A percentile compares a stretch with the other conserved stretches of the same genome.
Conservation (phyloP, 2,113 vertebrate genomes). For the Danionella cerebrum region DNA sequence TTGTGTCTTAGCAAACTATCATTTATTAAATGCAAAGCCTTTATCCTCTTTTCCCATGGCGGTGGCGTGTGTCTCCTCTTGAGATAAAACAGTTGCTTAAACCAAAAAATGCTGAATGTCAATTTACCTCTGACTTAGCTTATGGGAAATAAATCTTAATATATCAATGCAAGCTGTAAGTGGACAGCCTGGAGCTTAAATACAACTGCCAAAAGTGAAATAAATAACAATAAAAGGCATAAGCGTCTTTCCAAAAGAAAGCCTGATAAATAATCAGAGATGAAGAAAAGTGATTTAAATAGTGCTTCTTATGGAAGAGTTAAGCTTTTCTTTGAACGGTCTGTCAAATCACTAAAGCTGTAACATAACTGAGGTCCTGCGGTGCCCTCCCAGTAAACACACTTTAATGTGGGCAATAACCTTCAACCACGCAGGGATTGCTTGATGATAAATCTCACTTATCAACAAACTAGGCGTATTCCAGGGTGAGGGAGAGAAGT, state of each 20-base stretch:
- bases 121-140: conserved; percentile 62
- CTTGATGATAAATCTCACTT: conserved; percentile 4
- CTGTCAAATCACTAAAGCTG: not conserved
- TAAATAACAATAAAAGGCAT: conserved; percentile 39
- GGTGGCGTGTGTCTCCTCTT: conserved; percentile 53
- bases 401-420: not conserved
- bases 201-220: conserved; percentile 52
- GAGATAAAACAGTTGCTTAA: conserved; percentile 53
- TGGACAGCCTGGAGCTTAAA: conserved; percentile 60
- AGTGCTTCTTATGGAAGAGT: conserved; percentile 32
- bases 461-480: not conserved
- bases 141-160: conserved; percentile 57
- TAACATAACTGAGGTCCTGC: conserved; percentile 12
- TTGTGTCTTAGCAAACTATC: conserved; percentile 59
- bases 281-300: conserved; percentile 46
- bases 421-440: not conserved
- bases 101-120: conserved; percentile 61
- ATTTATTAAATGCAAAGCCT: conserved; percentile 60
- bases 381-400: not conserved
- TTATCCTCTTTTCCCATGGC: conserved; percentile 51
- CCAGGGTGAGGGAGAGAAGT: not conserved
- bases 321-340: conserved; percentile 36
- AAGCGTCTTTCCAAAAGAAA: conserved; percentile 55
- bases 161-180: conserved; percentile 54
- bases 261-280: conserved; percentile 58